Conservation (phyloP, 2,113 vertebrate genomes). For the Thunnus thynnus region DNA sequence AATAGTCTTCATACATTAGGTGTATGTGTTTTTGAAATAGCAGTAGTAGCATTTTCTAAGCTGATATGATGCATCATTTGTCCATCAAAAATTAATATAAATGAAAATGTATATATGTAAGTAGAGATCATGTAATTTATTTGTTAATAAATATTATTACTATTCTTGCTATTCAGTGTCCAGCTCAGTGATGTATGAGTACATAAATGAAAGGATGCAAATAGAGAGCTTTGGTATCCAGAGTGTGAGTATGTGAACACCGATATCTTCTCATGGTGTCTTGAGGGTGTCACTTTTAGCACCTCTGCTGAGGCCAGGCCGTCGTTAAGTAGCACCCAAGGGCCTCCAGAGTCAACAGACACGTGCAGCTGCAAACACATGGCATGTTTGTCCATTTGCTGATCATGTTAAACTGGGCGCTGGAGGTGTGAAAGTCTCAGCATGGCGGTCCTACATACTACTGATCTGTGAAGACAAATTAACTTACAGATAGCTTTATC, state of each 20-base stretch:
- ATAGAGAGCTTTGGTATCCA: background rate
- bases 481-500: constrained; percentile 21
- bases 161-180: constrained; percentile 2
- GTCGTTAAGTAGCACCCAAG: constrained; percentile 31
- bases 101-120: constrained; percentile 72
- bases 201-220: background rate
- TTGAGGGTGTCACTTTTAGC: constrained; percentile 64
- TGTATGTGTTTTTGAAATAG: constrained; percentile 11
- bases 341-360: constrained; percentile 59
- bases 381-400: constrained; percentile 68
- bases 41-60: background rate
- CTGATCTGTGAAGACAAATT: constrained; percentile 15
- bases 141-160: constrained; percentile 62
- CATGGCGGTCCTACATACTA: constrained; percentile 2
- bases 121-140: constrained; percentile 55
- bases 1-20: background rate
- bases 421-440: constrained; percentile 61
- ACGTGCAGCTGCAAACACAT: constrained; percentile 78
- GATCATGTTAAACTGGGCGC: constrained; percentile 35
- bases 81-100: constrained; percentile 8
- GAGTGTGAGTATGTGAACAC: constrained; percentile 38
- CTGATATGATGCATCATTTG: background rate
- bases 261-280: constrained; percentile 30
- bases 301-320: constrained; percentile 37
- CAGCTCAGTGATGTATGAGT: background rate